Base-by-base conservation (phyloP, 2,113 vertebrate genomes). In the Onychorhynchus coronatus region DNA sequence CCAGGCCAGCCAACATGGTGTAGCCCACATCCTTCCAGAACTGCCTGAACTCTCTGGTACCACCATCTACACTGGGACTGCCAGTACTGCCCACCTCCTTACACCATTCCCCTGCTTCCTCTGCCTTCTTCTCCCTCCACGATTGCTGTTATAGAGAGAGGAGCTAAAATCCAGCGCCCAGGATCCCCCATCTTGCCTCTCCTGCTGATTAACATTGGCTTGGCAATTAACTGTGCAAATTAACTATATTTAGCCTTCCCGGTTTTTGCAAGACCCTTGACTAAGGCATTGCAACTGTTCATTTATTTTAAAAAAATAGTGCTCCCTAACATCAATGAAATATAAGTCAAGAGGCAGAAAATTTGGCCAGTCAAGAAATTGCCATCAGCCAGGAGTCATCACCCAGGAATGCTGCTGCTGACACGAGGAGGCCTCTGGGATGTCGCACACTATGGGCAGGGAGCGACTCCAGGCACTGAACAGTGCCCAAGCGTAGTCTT, bases 401-500 rank as follows among this genome's bases (percentile, higher is more conserved):
- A 46, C 17, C 37, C 6, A 0, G 0, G 9, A 30, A 28, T 68
- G 19, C 53, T 12, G 3, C 14, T 0, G 1, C 4, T 0, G 2
- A 19, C 9, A 7, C 0, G 0, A 22, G 11, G 44, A 42, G 19
- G 44, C 11, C 33, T 30, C 37, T 0, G 0, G 59, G 7, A 47
- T 68, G 20, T 10, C n/a, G 41, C 31, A 5, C 2, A 2, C 2
- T 3, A 0, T 0, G 6, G 33, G 28, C 59, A 70, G 59, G n/a
- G 14, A 33, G 55, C 0, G 0, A 31, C 21, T 33, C 44, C 63
- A 58, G 16, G 49, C 0, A 0, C 5, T 3, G 5, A 37, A 18
- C 67, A 13, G 31, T n/a, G 44, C 31, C 72, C 58, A 15, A 50
- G 46, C 20, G 20, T 13, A 6, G 14, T 16, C 31, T 62, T 67